Evolutionary conservation across 2,888 invertebrate species (phyloP).

Genomic region (Candidula unifasciata): DNA sequence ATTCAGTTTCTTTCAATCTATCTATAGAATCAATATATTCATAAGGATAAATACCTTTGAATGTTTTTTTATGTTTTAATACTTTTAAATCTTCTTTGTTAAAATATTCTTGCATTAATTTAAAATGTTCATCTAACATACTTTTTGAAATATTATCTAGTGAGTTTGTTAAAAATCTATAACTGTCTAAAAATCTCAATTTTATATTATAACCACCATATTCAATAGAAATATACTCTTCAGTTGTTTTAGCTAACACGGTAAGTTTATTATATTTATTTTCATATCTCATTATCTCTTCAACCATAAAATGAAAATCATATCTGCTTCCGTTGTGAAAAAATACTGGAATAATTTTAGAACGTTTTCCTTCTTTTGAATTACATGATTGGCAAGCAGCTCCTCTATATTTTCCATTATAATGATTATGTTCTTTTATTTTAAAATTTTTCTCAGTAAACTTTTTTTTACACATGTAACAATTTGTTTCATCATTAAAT

Average conservation of each 20-base stretch:
- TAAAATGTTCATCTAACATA: constrained; percentile 63
- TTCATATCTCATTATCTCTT: constrained; percentile 49
- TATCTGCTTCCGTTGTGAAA: no score
- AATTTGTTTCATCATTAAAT: not conserved
- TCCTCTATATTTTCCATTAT: constrained; percentile 35
- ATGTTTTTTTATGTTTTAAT: not conserved
- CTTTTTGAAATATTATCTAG: constrained; percentile 48
- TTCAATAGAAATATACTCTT: constrained; percentile 51
- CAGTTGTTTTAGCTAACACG: constrained; percentile 30
- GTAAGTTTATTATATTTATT: constrained; percentile 44
- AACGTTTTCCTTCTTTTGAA: constrained; percentile 53
- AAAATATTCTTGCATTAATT: constrained; percentile 62
- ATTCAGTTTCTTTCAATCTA: constrained; percentile 10
- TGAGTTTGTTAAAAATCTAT: constrained; percentile 41
- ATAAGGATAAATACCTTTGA: constrained; percentile 34
- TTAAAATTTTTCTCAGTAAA: not conserved
- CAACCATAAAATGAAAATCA: constrained; percentile 55
- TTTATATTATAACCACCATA: constrained; percentile 51
- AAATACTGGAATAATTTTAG: no score
- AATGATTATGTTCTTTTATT: no score
- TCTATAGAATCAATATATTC: constrained; percentile 27
- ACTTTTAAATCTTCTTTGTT: not conserved
- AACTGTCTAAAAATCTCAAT: constrained; percentile 45
- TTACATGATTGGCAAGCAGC: constrained; percentile 53
- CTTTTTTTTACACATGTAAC: constrained; percentile 6